These are phyloP conservation scores for Trichonephila inaurata DNA, from an alignment of 1,140 invertebrate genomes.

Conservation along the genomic window DNA sequence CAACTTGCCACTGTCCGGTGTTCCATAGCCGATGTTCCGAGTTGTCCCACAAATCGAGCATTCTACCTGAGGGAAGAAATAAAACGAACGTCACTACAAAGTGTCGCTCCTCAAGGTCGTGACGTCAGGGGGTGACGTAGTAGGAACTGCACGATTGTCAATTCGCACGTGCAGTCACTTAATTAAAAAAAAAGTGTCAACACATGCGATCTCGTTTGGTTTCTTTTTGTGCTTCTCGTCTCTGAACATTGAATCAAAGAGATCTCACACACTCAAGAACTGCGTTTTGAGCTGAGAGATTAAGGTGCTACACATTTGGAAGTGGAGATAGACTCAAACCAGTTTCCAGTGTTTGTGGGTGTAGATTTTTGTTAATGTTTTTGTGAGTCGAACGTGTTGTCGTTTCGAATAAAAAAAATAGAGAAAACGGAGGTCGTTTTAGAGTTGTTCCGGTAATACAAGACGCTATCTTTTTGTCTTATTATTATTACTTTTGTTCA, in stretches of 20 bases:
- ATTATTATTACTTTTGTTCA: too few relatives aligned
- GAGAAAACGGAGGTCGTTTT: neutral
- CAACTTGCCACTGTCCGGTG: conserved; percentile 4
- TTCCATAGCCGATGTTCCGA: conserved; percentile 20
- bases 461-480: too few relatives aligned
- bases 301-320: neutral
- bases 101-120: conserved; percentile 48
- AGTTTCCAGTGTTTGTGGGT: neutral
- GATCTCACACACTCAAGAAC: neutral
- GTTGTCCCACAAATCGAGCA: conserved; percentile 52
- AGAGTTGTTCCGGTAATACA: neutral
- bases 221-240: too few relatives aligned
- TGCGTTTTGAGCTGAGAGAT: neutral
- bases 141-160: conserved; percentile 41
- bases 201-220: neutral
- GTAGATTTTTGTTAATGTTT: neutral
- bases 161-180: neutral
- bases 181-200: conserved; percentile 6
- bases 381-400: neutral
- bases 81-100: neutral
- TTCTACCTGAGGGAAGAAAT: conserved; percentile 54
- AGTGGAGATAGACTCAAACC: neutral
- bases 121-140: conserved; percentile 50
- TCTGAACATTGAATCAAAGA: neutral
- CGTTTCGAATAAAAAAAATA: neutral